Evolutionary conservation across 2,888 invertebrate genomes (phyloP).

Genomic region (Parnassius smintheus): DNA sequence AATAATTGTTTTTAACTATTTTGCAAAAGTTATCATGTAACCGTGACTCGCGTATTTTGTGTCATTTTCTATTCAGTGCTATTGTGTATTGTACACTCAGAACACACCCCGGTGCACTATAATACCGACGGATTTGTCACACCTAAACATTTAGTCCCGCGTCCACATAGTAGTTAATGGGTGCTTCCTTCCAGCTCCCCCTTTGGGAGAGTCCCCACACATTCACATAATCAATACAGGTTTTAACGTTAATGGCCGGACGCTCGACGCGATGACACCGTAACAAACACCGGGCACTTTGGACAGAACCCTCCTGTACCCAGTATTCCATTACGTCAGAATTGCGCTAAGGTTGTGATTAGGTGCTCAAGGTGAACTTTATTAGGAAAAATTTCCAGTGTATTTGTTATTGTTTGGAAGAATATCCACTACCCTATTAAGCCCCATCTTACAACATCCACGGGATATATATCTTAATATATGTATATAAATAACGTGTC

Average conservation of each 20-base stretch:
- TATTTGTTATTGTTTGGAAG: no score
- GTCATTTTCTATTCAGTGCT: no score
- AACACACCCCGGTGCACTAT: not conserved
- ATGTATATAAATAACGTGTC: no score
- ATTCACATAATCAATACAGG: conserved; percentile 62
- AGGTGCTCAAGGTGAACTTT: not conserved
- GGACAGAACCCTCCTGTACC: conserved; percentile 13
- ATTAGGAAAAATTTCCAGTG: no score
- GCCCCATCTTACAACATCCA: no score
- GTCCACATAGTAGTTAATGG: conserved; percentile 3
- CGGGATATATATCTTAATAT: no score
- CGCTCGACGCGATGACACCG: conserved; percentile 32
- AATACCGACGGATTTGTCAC: conserved; percentile 6
- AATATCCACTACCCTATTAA: no score
- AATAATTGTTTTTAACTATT: no score
- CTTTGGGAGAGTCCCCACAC: conserved; percentile 31
- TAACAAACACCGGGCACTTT: conserved; percentile 3
- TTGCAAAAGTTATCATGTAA: no score
- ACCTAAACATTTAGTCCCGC: not conserved
- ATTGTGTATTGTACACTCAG: no score
- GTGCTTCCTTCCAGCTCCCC: conserved; percentile 26
- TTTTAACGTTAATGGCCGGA: conserved; percentile 56
- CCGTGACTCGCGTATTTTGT: no score
- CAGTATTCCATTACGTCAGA: conserved; percentile 1
- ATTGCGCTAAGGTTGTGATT: not conserved